Evolutionary conservation across 2,113 vertebrate genomes (phyloP), one percentile per base, ranked within the genome.

Genomic region (Himantopus leucocephalus): DNA sequence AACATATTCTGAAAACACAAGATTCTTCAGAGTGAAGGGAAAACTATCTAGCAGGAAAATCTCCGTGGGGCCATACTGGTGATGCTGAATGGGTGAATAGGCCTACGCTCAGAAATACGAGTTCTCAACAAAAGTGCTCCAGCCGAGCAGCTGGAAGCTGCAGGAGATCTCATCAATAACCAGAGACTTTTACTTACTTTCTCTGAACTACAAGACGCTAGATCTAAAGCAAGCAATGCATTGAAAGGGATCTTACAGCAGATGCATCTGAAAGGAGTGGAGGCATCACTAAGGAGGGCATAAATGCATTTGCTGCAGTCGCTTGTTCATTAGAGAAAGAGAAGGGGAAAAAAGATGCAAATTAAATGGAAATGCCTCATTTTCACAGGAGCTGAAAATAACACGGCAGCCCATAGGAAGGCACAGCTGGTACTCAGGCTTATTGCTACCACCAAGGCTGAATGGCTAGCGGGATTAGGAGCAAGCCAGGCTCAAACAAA

Each of bases 331-430:
- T 88, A 79, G 66, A 77, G 82, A 94, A 78, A 64, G 64, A 56
- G 53, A 62, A 73, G 39, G 47, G 41, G 39, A 9, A 53, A 47
- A 84, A 95, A 94, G 82, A 96, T 88, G 83, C 81, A 94, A 82
- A 92, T 95, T 95, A 95, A 85, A 96, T 87, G 91, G 79, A 94
- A 96, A 96, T 70, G 63, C 70, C 74, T 97, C 48, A 53, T 95
- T 97, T 94, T 92, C 88, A 96, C 47, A 95, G 80, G 27, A 72
- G 43, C 68, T 91, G 37, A 67, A 83, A 94, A 96, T 68, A 92
- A 87, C 94, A 73, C 43, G 8, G 90, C 63, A 91, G 79, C 78
- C 78, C 50, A 96, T 64, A 90, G 72, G 50, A 55, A 87, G 75
- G 48, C 75, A 88, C 92, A 97, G 87, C 81, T 97, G 85, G 85